A percentile compares a stretch with the other conserved stretches of the same genome.
Conservation (phyloP, 2,888 invertebrate genomes). For the Erebia palarica region DNA sequence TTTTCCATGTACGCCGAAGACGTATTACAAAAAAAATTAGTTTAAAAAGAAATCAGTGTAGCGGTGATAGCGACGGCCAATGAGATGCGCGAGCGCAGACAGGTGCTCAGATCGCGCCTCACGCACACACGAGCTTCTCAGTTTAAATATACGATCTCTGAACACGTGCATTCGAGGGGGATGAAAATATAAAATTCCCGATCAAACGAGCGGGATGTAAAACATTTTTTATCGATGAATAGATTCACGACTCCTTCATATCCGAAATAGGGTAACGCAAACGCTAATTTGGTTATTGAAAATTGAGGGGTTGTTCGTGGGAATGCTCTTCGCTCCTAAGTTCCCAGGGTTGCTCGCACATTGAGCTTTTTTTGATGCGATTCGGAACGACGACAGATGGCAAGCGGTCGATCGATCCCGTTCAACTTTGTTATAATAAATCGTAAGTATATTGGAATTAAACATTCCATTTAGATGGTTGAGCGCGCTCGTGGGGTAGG, state of each 20-base stretch:
- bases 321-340: conserved; percentile 84
- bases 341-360: conserved; percentile 85
- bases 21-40: conserved; percentile 73
- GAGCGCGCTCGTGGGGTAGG: conserved; percentile 65
- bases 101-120: conserved; percentile 70
- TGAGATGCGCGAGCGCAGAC: conserved; percentile 75
- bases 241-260: conserved; percentile 82
- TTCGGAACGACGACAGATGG: conserved; percentile 82
- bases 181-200: conserved; percentile 60
- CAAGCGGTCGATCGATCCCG: conserved; percentile 77
- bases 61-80: conserved; percentile 79
- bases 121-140: conserved; percentile 74
- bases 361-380: conserved; percentile 78
- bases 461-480: conserved; percentile 81
- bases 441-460: conserved; percentile 80
- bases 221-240: conserved; percentile 79
- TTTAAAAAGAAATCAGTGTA: conserved; percentile 81
- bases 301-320: conserved; percentile 85
- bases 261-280: conserved; percentile 83
- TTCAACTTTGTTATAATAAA: conserved; percentile 79
- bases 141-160: conserved; percentile 73
- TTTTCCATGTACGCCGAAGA: conserved; percentile 75
- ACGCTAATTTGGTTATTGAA: conserved; percentile 84
- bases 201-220: conserved; percentile 58
- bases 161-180: conserved; percentile 83